Conservation (phyloP, 1,140 invertebrate genomes). For the Aradophagus sp. region DNA sequence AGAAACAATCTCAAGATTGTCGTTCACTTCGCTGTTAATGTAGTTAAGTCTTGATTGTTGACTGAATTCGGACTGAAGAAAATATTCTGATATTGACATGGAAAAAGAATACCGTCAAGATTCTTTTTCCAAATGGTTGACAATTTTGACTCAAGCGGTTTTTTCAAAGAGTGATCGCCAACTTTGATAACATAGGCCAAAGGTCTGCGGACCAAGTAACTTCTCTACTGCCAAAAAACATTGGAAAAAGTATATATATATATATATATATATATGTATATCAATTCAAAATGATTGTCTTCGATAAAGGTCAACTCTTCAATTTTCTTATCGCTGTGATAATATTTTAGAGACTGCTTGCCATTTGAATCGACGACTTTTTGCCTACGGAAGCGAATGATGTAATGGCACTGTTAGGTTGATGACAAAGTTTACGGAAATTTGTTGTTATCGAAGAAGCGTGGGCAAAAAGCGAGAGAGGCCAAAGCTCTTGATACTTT, state of each 20-base stretch:
- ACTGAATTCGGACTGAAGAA: neutral
- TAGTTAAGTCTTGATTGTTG: conserved; percentile 1
- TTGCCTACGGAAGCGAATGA: conserved; percentile 11
- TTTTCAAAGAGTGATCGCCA: too few relatives aligned
- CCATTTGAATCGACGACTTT: conserved; percentile 14
- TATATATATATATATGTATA: neutral
- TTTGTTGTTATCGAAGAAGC: conserved; percentile 29
- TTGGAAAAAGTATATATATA: neutral
- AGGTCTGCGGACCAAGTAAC: too few relatives aligned
- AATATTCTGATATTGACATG: neutral
- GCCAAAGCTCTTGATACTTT: too few relatives aligned
- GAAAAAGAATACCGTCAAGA: too few relatives aligned
- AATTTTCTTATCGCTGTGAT: conserved; percentile 39
- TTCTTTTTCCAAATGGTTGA: too few relatives aligned
- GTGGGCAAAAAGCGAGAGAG: conserved; percentile 12
- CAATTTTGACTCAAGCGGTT: too few relatives aligned
- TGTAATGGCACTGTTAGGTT: conserved; percentile 35
- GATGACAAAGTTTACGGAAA: conserved; percentile 23
- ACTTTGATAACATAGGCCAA: too few relatives aligned
- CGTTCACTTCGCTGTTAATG: conserved; percentile 3
- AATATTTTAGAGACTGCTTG: conserved; percentile 40
- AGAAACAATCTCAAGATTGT: too few relatives aligned
- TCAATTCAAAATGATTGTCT: conserved; percentile 14
- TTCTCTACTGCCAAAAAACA: too few relatives aligned
- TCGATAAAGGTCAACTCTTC: conserved; percentile 6